A percentile compares a stretch with the other conserved stretches of the same genome.
These are phyloP conservation scores for Alloplasta piceator DNA, from an alignment of 2,888 invertebrate species.

Conservation along the genomic window DNA sequence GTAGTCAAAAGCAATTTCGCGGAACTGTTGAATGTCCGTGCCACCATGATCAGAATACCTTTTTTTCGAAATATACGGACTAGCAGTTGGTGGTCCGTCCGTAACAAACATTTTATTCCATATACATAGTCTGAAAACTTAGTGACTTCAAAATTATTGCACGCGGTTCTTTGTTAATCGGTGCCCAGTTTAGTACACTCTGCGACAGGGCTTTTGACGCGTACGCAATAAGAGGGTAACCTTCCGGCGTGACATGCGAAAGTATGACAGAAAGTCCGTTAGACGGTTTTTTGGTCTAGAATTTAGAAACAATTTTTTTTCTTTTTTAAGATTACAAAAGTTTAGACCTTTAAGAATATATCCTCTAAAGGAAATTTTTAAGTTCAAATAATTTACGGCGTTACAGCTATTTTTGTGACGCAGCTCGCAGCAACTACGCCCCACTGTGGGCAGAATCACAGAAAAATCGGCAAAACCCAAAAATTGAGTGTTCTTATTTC, in stretches of 20 bases:
- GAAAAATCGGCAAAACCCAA: too few relatives aligned
- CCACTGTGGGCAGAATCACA: too few relatives aligned
- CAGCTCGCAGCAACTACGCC: too few relatives aligned
- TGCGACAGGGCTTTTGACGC: conserved; percentile 64
- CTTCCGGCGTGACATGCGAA: conserved; percentile 57
- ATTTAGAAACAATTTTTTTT: too few relatives aligned
- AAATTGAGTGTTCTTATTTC: too few relatives aligned
- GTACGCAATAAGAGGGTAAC: conserved; percentile 63
- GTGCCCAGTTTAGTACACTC: conserved; percentile 68
- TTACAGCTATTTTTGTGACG: too few relatives aligned
- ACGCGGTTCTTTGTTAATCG: conserved; percentile 71
- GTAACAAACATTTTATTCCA: conserved; percentile 63
- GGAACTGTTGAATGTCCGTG: conserved; percentile 29
- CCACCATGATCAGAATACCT: conserved; percentile 25
- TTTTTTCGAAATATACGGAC: neutral
- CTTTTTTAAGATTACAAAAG: conserved; percentile 40
- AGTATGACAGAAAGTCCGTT: conserved; percentile 76
- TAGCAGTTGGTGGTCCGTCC: conserved; percentile 42
- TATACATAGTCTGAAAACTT: conserved; percentile 69
- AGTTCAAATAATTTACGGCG: too few relatives aligned
- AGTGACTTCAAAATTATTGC: conserved; percentile 70
- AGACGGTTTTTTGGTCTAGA: too few relatives aligned
- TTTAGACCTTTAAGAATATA: conserved; percentile 64
- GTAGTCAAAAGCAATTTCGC: conserved; percentile 30
- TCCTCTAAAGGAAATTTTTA: conserved; percentile 60